phyloP scores from a whole-genome alignment of 2,888 invertebrate species.

The Linnaemya vulpina region DNA sequence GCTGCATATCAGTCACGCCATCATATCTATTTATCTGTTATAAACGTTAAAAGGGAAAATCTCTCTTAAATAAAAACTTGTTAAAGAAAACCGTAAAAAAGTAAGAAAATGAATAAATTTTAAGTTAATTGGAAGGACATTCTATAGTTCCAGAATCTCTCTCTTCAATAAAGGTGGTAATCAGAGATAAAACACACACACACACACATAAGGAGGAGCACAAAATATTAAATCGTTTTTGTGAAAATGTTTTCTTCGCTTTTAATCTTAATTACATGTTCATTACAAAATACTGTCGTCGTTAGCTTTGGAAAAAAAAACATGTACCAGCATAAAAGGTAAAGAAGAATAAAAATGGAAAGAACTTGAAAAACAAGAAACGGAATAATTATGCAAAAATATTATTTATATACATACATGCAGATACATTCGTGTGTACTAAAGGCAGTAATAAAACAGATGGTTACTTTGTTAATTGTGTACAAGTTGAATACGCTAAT shows the following conservation, averaged over 20 bases:
- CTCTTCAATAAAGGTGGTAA: conserved; percentile 46
- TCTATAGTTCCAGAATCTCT: background rate
- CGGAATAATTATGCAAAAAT: conserved; percentile 43
- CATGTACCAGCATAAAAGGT: conserved; percentile 10
- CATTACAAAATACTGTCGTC: conserved; percentile 55
- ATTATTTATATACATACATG: background rate
- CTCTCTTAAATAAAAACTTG: background rate
- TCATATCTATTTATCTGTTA: too few relatives aligned
- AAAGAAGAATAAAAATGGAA: background rate
- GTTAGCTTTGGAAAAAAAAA: conserved; percentile 46
- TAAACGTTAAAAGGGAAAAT: background rate
- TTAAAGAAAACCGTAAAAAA: background rate
- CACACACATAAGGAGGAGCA: conserved; percentile 51
- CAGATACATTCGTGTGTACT: background rate
- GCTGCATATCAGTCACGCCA: too few relatives aligned
- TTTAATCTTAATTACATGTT: conserved; percentile 66
- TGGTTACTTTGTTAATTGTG: conserved; percentile 44
- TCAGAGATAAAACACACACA: too few relatives aligned
- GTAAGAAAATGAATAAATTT: background rate
- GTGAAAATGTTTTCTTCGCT: conserved; percentile 18
- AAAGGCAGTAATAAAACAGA: conserved; percentile 38
- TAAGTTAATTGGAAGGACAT: conserved; percentile 1
- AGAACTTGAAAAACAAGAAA: conserved; percentile 38
- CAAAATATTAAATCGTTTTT: conserved; percentile 51
- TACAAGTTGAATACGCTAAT: conserved; percentile 13